phyloP scores from a whole-genome alignment of 2,113 vertebrate genomes.

The Sceloporus tristichus region DNA sequence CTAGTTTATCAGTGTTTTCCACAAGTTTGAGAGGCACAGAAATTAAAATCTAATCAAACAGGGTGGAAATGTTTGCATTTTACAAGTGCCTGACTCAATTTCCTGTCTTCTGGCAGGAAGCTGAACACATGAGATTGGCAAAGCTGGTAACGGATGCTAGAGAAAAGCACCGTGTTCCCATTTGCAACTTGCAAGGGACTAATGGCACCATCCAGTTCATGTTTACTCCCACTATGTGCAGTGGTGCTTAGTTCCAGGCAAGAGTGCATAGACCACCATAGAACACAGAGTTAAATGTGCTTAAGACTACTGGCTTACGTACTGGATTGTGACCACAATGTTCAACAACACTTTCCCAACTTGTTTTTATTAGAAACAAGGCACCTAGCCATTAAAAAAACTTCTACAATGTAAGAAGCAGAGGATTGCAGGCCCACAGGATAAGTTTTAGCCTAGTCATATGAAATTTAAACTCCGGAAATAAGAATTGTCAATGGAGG shows the following conservation, averaged over 20 bases:
- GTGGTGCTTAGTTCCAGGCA: too few species aligned
- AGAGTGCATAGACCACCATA: too few species aligned
- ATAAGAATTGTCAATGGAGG: too few species aligned
- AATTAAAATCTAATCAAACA: conserved; percentile 4
- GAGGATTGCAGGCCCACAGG: too few species aligned
- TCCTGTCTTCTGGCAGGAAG: conserved; percentile 6
- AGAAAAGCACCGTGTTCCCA: neutral
- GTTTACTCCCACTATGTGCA: neutral
- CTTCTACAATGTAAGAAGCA: too few species aligned
- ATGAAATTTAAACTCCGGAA: too few species aligned
- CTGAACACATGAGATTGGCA: neutral
- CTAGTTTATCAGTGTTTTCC: neutral
- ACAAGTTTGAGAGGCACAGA: neutral
- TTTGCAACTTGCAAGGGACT: neutral
- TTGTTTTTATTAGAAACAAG: neutral
- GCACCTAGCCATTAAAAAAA: neutral
- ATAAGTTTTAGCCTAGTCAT: too few species aligned
- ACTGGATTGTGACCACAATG: neutral
- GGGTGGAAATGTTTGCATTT: conserved; percentile 5
- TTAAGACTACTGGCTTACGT: neutral
- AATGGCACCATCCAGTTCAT: neutral
- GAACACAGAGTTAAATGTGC: neutral
- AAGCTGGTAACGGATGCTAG: neutral
- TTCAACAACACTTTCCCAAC: neutral
- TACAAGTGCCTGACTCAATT: neutral